A percentile compares a stretch with the other conserved stretches of the same genome.
phyloP scores from a whole-genome alignment of 2,888 invertebrate genomes.

The Atrina japonica region DNA sequence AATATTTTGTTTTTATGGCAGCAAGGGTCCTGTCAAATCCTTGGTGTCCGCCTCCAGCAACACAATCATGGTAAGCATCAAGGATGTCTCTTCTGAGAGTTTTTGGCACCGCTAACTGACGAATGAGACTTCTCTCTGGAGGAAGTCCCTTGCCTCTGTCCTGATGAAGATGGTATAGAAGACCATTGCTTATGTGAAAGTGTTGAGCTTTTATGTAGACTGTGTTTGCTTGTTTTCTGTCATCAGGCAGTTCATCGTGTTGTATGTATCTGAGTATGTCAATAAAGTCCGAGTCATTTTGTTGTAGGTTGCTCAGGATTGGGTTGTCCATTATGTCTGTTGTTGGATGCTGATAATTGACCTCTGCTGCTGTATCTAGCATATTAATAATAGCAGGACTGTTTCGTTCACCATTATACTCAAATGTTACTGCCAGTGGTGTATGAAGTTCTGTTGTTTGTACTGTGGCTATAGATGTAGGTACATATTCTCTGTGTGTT shows the following conservation, averaged over 20 bases:
- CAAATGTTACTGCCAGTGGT: slow-evolving; percentile 1
- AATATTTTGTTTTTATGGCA: slow-evolving; percentile 38
- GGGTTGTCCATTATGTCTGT: background rate
- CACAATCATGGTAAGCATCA: slow-evolving; percentile 45
- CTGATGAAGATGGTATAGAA: slow-evolving; percentile 8
- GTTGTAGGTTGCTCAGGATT: background rate
- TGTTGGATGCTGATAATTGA: background rate
- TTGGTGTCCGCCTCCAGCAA: slow-evolving; percentile 24
- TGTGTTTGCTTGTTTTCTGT: background rate
- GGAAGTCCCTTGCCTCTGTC: slow-evolving; percentile 4
- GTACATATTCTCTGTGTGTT: too few relatives aligned
- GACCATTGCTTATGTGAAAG: slow-evolving; percentile 9
- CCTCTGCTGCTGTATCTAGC: background rate
- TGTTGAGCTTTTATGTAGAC: slow-evolving; percentile 4
- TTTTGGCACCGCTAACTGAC: slow-evolving; percentile 44
- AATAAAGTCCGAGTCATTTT: background rate
- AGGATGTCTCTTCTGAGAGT: slow-evolving; percentile 40
- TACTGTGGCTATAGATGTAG: too few relatives aligned
- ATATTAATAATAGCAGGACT: background rate
- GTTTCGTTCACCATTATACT: background rate
- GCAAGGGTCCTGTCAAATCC: slow-evolving; percentile 30
- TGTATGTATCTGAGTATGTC: background rate
- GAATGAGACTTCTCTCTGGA: background rate
- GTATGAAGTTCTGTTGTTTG: too few relatives aligned
- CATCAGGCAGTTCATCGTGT: background rate